Evolutionary conservation across 2,113 vertebrate species (phyloP), one percentile per base, ranked within the genome.

Genomic region (Maccullochella peelii): DNA sequence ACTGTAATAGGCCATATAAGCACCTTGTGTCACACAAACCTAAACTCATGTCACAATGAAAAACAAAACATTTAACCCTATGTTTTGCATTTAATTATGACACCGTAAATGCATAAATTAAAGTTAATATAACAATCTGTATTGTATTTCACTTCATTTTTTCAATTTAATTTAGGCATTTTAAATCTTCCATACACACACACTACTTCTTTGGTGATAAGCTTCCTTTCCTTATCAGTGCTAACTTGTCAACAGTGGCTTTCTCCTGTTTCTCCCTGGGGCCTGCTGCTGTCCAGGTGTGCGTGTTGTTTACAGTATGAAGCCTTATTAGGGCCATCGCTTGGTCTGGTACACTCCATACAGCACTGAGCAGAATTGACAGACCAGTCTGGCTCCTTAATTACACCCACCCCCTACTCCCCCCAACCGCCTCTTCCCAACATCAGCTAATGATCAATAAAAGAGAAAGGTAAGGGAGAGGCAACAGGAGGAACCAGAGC

Each of bases 221-320:
- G 83, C 71, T 85, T 84, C 54, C 59, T 76, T 68, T 85, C 78
- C 73, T 78, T 57, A 84, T 90, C 73, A 47, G 69, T 4, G 58
- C 72, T 69, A 86, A 88, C 85, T 86, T 67, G 80, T 86, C 25
- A 25, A 83, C 80, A 83, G 71, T 73, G 42, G 49, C 78, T 70
- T 65, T 54, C 79, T 63, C 70, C 68, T 6, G 73, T 16, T 66
- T 27, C 66, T 77, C 91, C 78, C 89, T 4, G 67, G 83, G 80
- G 82, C 49, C 67, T 0, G 33, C 76, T 68, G 89, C 91, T 92
- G 90, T 90, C 92, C 93, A 93, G 93, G 93, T 93, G 92, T 90
- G 89, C 92, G 90, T 94, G 94, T 91, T 94, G 94, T 95, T 95
- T 95, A 94, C 93, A 94, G 92, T 89, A 84, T 88, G 92, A 92